Base-by-base conservation (phyloP, 2,888 invertebrate species). In the Plebejus argus region DNA sequence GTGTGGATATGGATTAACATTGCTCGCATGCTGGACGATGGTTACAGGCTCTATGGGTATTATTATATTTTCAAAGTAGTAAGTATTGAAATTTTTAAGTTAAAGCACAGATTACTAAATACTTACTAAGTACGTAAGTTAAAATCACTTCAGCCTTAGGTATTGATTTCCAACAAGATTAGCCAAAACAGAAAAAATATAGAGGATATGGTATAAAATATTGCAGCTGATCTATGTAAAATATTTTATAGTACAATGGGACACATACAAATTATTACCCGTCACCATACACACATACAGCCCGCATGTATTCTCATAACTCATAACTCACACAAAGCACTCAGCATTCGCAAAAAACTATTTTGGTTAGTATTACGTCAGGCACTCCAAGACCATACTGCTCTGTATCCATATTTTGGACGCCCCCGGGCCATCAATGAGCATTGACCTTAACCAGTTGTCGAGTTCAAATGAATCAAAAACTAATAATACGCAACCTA, bases 381-480 rank as follows among this genome's bases (percentile, higher is more conserved):
- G 66, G 18, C 66, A 66, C 66, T 61, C 23, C 3, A 66, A 66
- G 28, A 66, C 28, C 28, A 66, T 28, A 28, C 1, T 66, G 66
- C 66, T 66, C 33, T 66, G 66, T 33, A 28, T 66, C 66, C 66
- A 66, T 61, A 61, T 66, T 28, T 66, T 33, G 4, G 15, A 66
- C 66, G 66, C 66, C 66, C 28, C 28, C 66, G 12, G 66, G 10
- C 66, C 33, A 23, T 23, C 61, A 66, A 66, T 66, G 66, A 66
- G 28, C 66, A 66, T 66, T 66, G 66, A 66, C 66, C 66, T 66
- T 66, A 66, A 33, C 66, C 28, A 66, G 66, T 28, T 28, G 28
- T 66, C 28, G 66, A 66, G 66, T 66, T 66, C 66, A 66, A 66
- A 66, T 33, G 15, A 66, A 66, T 66, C 18, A 66, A 66, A 66